These are phyloP conservation scores for Hartigia nigra DNA, from an alignment of 2,888 invertebrate genomes.

Conservation along the genomic window DNA sequence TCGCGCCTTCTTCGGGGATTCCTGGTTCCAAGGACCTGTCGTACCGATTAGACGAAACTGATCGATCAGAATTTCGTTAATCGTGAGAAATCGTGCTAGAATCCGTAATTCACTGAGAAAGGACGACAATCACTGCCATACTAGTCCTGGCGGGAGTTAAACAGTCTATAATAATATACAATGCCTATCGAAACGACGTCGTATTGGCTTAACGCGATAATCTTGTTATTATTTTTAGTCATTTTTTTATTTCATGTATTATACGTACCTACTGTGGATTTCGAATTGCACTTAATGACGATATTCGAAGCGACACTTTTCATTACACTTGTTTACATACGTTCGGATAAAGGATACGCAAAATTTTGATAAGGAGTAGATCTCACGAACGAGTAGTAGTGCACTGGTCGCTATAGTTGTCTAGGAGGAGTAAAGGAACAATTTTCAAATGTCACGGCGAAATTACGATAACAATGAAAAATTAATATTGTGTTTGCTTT, in stretches of 20 bases:
- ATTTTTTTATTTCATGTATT: neutral
- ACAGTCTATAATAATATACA: neutral
- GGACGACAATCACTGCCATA: neutral
- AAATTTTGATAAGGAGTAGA: neutral
- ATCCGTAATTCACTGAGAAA: neutral
- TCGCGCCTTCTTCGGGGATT: neutral
- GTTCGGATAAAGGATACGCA: neutral
- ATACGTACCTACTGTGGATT: neutral
- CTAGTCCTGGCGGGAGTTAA: neutral
- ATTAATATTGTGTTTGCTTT: neutral
- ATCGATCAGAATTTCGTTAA: neutral
- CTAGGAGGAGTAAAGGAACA: neutral
- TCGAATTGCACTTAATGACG: neutral
- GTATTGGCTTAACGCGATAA: neutral
- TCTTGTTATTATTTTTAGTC: neutral
- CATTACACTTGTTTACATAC: neutral
- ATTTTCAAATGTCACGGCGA: neutral
- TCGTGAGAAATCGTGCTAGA: neutral
- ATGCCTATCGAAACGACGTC: neutral
- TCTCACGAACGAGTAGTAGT: neutral
- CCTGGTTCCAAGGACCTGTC: neutral
- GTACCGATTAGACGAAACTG: neutral
- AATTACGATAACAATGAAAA: neutral
- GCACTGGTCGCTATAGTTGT: neutral
- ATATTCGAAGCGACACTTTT: neutral